These are phyloP conservation scores for Gymnoscopelus microlampas DNA, from an alignment of 2,797 vertebrate species.

Conservation along the genomic window DNA sequence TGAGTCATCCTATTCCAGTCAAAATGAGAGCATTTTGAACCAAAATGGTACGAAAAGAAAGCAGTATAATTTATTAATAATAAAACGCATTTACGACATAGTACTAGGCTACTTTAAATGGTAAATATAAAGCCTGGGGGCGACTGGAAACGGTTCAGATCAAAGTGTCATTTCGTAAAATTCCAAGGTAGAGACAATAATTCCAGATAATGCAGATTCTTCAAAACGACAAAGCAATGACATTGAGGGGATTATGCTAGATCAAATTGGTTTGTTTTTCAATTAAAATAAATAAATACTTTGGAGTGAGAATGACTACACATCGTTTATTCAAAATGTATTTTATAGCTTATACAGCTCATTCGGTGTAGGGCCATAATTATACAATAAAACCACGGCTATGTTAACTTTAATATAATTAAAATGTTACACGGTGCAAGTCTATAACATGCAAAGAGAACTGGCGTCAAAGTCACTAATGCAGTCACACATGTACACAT, in stretches of 20 bases:
- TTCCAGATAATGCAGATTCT: constrained; percentile 6
- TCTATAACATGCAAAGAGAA: constrained; percentile 2
- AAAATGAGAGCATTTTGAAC: too few relatives aligned
- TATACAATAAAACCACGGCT: neutral
- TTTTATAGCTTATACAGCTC: constrained; percentile 10
- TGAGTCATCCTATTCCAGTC: too few relatives aligned
- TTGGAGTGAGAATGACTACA: too few relatives aligned
- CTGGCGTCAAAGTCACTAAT: neutral
- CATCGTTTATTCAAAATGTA: neutral
- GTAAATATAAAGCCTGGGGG: neutral
- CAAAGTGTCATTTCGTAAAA: constrained; percentile 12
- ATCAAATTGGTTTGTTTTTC: neutral
- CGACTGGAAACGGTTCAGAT: constrained; percentile 4
- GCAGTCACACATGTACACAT: neutral
- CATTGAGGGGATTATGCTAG: constrained; percentile 1
- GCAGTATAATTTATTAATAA: too few relatives aligned
- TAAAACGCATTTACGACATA: neutral
- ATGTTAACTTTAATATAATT: neutral
- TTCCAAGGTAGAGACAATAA: constrained; percentile 2
- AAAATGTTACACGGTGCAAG: neutral
- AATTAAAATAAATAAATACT: neutral
- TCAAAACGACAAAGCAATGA: constrained; percentile 9
- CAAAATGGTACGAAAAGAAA: neutral
- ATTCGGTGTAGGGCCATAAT: constrained; percentile 3
- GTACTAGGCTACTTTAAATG: neutral